Percentiles rank a stretch among this genome's conserved stretches.
Evolutionary conservation across 2,888 invertebrate genomes (phyloP).

Genomic region (Rambutsinella grinnellia): DNA sequence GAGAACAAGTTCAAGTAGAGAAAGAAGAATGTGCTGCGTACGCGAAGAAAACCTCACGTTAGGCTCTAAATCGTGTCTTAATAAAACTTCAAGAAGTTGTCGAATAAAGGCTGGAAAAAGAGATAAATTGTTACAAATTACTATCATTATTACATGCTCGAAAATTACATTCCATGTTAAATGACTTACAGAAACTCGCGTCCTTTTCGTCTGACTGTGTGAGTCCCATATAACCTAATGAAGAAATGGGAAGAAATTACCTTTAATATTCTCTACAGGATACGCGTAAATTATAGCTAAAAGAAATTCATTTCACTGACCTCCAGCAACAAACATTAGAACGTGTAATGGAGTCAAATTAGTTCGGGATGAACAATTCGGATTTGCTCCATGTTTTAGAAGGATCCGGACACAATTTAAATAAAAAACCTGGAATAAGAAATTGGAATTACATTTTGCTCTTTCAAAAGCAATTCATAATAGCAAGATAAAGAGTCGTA

Average conservation of each 20-base stretch:
- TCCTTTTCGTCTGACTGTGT: conserved; percentile 78
- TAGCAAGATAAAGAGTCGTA: conserved; percentile 66
- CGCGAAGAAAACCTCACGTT: conserved; percentile 73
- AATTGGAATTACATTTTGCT: background rate
- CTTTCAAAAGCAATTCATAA: background rate
- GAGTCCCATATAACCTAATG: conserved; percentile 76
- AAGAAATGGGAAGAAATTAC: background rate
- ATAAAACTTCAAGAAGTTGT: conserved; percentile 73
- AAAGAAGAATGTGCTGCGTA: conserved; percentile 79
- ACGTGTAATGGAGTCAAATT: conserved; percentile 80
- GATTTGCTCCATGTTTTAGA: conserved; percentile 79
- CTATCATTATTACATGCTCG: background rate
- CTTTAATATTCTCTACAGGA: too few relatives aligned
- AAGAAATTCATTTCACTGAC: conserved; percentile 22
- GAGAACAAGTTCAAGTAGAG: conserved; percentile 74
- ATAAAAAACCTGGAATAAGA: conserved; percentile 78
- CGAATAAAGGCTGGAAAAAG: conserved; percentile 75
- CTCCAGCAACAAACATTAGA: conserved; percentile 78
- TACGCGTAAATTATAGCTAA: background rate
- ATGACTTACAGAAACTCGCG: conserved; percentile 73
- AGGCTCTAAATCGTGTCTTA: conserved; percentile 68
- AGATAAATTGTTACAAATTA: background rate
- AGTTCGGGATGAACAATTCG: conserved; percentile 79
- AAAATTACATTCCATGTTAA: background rate
- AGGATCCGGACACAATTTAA: conserved; percentile 79